A percentile compares a stretch with the other conserved stretches of the same genome.
Evolutionary conservation across 2,797 vertebrate genomes (phyloP).

Genomic region (Macropus fuliginosus): DNA sequence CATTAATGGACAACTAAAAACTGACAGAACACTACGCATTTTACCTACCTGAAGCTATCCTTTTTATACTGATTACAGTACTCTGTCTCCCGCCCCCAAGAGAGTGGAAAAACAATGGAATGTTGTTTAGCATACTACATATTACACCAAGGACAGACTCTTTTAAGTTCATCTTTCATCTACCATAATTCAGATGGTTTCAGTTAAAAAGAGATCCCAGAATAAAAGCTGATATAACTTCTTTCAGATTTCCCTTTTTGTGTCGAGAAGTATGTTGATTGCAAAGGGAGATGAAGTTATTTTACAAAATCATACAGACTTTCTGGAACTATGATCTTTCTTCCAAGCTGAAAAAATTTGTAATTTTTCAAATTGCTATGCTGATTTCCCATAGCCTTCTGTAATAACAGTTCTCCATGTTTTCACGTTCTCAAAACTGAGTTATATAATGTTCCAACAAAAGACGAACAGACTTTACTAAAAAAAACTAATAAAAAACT

Average conservation of each 20-base stretch:
- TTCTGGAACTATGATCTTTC: slow-evolving; percentile 66
- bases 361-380: slow-evolving; percentile 61
- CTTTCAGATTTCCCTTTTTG: slow-evolving; percentile 31
- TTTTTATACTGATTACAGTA: slow-evolving; percentile 72
- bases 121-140: slow-evolving; percentile 72
- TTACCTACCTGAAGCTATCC: slow-evolving; percentile 82
- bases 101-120: slow-evolving; percentile 74
- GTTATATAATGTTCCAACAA: slow-evolving; percentile 53
- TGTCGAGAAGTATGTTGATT: slow-evolving; percentile 20
- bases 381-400: slow-evolving; percentile 43
- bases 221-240: slow-evolving; percentile 31
- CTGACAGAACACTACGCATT: slow-evolving; percentile 68
- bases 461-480: slow-evolving; percentile 27
- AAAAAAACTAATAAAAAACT: slow-evolving; percentile 34
- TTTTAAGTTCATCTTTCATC: slow-evolving; percentile 49
- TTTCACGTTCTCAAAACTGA: slow-evolving; percentile 46
- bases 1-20: slow-evolving; percentile 71
- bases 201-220: slow-evolving; percentile 53
- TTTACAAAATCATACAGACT: slow-evolving; percentile 42
- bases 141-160: slow-evolving; percentile 57
- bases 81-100: slow-evolving; percentile 73
- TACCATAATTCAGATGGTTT: slow-evolving; percentile 59
- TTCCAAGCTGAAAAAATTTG: slow-evolving; percentile 51
- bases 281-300: slow-evolving; percentile 57
- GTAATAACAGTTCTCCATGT: background rate